Base-by-base conservation (phyloP, 23 tunicate genomes). In the Halocynthia aurantium region DNA sequence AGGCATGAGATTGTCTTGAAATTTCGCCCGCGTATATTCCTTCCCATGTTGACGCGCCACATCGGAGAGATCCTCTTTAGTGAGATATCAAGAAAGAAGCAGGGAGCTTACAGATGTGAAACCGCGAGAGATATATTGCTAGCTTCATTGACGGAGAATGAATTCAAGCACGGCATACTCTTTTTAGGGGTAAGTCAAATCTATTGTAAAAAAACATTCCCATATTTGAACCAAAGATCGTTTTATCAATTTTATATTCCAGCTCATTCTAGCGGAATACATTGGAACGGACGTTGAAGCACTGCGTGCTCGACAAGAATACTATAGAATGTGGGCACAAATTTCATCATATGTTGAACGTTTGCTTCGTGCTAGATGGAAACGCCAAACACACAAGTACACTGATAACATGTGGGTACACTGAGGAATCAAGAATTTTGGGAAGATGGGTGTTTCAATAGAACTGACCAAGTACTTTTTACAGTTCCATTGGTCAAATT, bases 221-320 rank as follows among this genome's bases (percentile, higher is more conserved):
- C 44, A 15, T 40, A 44, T 21, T 44, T 11, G 76, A 40, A 11
- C 12, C 1, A 11, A 44, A 72, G 10, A 5, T 72, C 51, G n/a
- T 13, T 72, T 12, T 40, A 0, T 40, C 44, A 31, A 31, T 72
- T 51, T 21, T 51, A 17, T 12, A 11, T 10, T 40, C 8, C 78
- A 74, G 78, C 54, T 54, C 31, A 44, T 74, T 21, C 19, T 53
- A 22, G 62, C 78, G 49, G 62, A 20, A 11, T 74, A 54, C 63
- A 0, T 74, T 8, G 78, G 78, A 12, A 54, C 78, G 8, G 78
- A 74, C 17, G 10, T 51, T 9, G 78, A 74, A 56, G 62, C 78
- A 74, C 19, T 74, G n/a, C 50, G 50, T 21, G 70, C 78, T 52
- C 78, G 78, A 51, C 78, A 52, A 54, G 60, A 74, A 54, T 74